A percentile compares a stretch with the other conserved stretches of the same genome.
These are phyloP conservation scores for Caenorhabditis sulstoni DNA, from an alignment of 2,888 invertebrate species.

Conservation along the genomic window DNA sequence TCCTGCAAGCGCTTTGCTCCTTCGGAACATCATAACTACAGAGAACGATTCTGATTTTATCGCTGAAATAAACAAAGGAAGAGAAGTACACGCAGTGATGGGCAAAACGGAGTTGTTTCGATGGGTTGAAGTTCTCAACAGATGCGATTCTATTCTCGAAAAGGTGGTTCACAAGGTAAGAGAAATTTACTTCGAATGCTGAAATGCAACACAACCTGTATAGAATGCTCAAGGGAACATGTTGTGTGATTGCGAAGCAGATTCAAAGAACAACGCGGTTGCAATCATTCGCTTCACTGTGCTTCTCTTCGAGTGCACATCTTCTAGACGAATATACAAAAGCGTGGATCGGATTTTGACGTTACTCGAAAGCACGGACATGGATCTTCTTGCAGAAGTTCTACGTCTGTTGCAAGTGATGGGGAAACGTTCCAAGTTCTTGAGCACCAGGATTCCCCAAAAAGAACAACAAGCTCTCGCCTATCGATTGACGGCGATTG, in stretches of 20 bases:
- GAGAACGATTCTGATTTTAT: slow-evolving; percentile 57
- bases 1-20: slow-evolving; percentile 47
- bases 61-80: slow-evolving; percentile 59
- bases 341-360: slow-evolving; percentile 72
- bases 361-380: slow-evolving; percentile 71
- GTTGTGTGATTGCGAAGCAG: slow-evolving; percentile 32
- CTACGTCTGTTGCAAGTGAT: slow-evolving; percentile 74
- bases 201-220: too few relatives aligned
- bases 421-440: slow-evolving; percentile 76
- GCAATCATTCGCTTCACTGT: slow-evolving; percentile 73
- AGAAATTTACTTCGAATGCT: neutral
- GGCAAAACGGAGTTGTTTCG: slow-evolving; percentile 73
- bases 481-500: slow-evolving; percentile 72
- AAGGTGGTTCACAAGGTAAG: slow-evolving; percentile 53
- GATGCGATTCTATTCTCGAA: slow-evolving; percentile 74
- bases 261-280: slow-evolving; percentile 26
- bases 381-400: slow-evolving; percentile 71
- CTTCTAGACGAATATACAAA: slow-evolving; percentile 74
- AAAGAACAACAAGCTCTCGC: slow-evolving; percentile 66
- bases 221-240: slow-evolving; percentile 37
- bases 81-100: slow-evolving; percentile 61
- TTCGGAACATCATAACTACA: slow-evolving; percentile 42
- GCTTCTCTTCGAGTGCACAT: slow-evolving; percentile 77
- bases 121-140: slow-evolving; percentile 75
- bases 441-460: slow-evolving; percentile 60